phyloP scores from a whole-genome alignment of 1,140 invertebrate genomes.

The Drosophila sturtevanti region DNA sequence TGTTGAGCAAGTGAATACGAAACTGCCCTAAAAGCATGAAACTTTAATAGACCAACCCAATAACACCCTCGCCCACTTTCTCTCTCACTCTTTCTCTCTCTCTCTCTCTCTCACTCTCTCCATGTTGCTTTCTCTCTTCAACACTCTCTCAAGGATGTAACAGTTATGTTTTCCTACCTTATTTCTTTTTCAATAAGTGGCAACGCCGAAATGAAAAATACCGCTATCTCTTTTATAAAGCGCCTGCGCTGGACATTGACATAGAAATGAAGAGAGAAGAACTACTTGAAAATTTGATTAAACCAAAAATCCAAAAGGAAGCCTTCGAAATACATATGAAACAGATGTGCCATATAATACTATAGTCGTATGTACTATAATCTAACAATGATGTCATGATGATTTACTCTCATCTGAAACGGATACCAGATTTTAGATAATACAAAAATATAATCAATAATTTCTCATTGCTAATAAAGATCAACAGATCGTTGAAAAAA shows the following conservation, averaged over 20 bases:
- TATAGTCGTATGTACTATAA: too few relatives aligned
- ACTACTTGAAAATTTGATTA: too few relatives aligned
- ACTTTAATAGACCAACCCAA: slow-evolving; percentile 45
- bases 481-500: too few relatives aligned
- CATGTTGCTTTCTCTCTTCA: neutral
- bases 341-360: neutral
- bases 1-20: slow-evolving; percentile 30
- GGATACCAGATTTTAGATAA: too few relatives aligned
- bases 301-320: too few relatives aligned
- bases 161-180: neutral
- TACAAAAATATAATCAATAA: too few relatives aligned
- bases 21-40: slow-evolving; percentile 65
- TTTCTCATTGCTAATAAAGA: too few relatives aligned
- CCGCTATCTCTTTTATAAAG: slow-evolving; percentile 5
- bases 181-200: slow-evolving; percentile 19
- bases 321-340: neutral
- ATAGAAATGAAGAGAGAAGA: neutral
- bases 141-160: slow-evolving; percentile 23
- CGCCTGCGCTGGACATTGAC: slow-evolving; percentile 2
- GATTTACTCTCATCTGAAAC: too few relatives aligned
- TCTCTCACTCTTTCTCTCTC: slow-evolving; percentile 14
- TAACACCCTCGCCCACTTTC: slow-evolving; percentile 24
- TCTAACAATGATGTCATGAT: neutral
- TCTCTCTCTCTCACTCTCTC: neutral
- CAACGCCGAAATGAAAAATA: slow-evolving; percentile 42